These are phyloP conservation scores for Aplodontia rufa DNA, from an alignment of 2,113 vertebrate genomes.

Conservation along the genomic window DNA sequence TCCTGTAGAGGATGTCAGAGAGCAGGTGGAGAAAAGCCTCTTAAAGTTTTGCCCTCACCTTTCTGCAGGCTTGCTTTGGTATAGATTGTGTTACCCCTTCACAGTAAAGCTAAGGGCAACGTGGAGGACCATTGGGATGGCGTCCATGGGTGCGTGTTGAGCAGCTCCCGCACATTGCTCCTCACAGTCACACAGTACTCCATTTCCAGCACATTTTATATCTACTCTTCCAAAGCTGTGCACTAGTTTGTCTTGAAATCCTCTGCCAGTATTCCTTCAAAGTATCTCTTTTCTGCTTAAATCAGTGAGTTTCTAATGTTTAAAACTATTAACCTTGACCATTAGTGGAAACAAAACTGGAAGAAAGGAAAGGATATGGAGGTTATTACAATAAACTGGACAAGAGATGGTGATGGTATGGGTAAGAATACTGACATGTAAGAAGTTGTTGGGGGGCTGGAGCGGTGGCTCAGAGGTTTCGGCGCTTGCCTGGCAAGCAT, in stretches of 20 bases:
- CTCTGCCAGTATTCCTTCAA: background rate
- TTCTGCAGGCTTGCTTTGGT: background rate
- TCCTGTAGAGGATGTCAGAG: background rate
- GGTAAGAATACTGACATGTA: background rate
- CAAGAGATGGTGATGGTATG: background rate
- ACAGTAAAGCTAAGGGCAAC: background rate
- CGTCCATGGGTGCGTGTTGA: no score
- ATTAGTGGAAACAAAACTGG: background rate
- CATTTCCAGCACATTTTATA: background rate
- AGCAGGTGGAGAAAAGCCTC: background rate
- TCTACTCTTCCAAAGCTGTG: background rate
- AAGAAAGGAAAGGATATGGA: background rate
- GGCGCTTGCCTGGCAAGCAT: no score
- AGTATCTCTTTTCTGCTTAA: background rate
- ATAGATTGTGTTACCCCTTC: background rate
- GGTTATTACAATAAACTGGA: background rate
- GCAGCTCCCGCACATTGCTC: background rate
- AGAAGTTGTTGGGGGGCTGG: background rate
- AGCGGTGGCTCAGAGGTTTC: no score
- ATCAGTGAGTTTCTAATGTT: background rate
- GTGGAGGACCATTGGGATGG: background rate
- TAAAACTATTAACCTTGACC: background rate
- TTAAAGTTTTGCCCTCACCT: background rate
- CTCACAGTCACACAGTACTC: background rate
- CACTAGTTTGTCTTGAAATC: background rate